phyloP scores from a whole-genome alignment of 53 echinoderm and acorn worm genomes.

The Echinarachnius parma region DNA sequence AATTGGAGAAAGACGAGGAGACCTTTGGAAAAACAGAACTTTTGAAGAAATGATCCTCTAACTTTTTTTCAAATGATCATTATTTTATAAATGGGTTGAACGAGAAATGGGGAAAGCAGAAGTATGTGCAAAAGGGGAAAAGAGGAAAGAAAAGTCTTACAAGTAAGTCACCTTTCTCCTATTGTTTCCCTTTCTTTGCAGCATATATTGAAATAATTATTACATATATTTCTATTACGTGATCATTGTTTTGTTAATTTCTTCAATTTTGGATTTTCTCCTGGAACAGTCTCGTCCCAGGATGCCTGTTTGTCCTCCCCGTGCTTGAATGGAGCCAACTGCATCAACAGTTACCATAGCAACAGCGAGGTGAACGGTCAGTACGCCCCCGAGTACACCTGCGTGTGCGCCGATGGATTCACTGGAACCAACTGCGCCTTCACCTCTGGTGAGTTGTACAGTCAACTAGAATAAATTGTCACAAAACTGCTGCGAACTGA shows the following conservation, averaged over 20 bases:
- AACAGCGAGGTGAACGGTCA: conserved; percentile 20
- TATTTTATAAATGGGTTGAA: too few species aligned
- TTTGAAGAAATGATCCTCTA: too few species aligned
- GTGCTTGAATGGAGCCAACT: conserved; percentile 69
- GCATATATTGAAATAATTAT: background rate
- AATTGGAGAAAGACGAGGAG: too few species aligned
- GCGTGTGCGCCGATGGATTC: conserved; percentile 77
- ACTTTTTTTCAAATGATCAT: too few species aligned
- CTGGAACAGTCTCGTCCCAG: conserved; percentile 8
- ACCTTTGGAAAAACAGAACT: too few species aligned
- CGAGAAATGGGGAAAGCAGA: too few species aligned
- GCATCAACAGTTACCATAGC: conserved; percentile 72
- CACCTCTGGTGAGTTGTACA: conserved; percentile 51
- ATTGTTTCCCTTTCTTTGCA: too few species aligned
- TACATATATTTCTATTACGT: background rate
- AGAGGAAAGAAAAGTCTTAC: too few species aligned
- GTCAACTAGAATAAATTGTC: too few species aligned
- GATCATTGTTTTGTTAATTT: background rate
- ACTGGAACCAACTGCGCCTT: conserved; percentile 76
- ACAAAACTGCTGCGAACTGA: too few species aligned
- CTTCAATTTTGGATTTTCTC: background rate
- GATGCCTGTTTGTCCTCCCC: conserved; percentile 54
- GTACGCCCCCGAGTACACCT: conserved; percentile 82
- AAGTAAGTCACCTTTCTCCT: too few species aligned
- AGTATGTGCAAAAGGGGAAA: too few species aligned